phyloP scores from a whole-genome alignment of 2,797 vertebrate genomes.

The Siniperca scherzeri region DNA sequence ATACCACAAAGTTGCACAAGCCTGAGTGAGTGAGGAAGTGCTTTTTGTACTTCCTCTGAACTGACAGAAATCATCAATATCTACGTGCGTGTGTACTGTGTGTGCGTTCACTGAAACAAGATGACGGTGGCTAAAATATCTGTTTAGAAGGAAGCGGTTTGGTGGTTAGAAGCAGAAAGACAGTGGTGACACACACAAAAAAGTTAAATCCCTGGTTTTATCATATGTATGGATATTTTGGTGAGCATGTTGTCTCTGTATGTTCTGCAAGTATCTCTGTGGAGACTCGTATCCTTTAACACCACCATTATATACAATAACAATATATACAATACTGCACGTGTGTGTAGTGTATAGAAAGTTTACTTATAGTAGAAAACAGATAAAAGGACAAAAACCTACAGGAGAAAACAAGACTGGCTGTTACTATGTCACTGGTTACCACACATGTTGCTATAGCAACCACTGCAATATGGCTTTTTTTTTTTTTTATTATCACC shows the following conservation, averaged over 20 bases:
- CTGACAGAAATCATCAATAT: slow-evolving; percentile 38
- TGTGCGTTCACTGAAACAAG: slow-evolving; percentile 22
- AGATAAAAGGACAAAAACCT: slow-evolving; percentile 22
- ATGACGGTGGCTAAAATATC: slow-evolving; percentile 30
- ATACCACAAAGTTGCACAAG: slow-evolving; percentile 48
- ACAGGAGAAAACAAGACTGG: slow-evolving; percentile 25
- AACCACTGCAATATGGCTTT: slow-evolving; percentile 62
- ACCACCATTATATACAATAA: neutral
- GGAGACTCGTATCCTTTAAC: neutral
- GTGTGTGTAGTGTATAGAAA: slow-evolving; percentile 1
- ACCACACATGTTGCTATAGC: slow-evolving; percentile 59
- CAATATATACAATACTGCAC: neutral
- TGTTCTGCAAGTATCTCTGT: neutral
- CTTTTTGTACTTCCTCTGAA: slow-evolving; percentile 56
- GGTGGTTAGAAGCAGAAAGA: slow-evolving; percentile 51
- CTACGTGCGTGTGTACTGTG: neutral
- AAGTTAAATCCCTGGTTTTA: slow-evolving; percentile 34
- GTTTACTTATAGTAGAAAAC: neutral
- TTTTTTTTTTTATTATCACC: slow-evolving; percentile 19
- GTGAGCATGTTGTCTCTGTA: neutral
- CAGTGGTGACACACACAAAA: slow-evolving; percentile 9
- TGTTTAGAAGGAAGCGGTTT: slow-evolving; percentile 69
- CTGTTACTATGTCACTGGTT: slow-evolving; percentile 53
- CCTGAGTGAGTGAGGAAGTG: slow-evolving; percentile 26
- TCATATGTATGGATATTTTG: neutral